Base-by-base conservation (phyloP, 1,140 invertebrate genomes). In the Calosoma granatense region DNA sequence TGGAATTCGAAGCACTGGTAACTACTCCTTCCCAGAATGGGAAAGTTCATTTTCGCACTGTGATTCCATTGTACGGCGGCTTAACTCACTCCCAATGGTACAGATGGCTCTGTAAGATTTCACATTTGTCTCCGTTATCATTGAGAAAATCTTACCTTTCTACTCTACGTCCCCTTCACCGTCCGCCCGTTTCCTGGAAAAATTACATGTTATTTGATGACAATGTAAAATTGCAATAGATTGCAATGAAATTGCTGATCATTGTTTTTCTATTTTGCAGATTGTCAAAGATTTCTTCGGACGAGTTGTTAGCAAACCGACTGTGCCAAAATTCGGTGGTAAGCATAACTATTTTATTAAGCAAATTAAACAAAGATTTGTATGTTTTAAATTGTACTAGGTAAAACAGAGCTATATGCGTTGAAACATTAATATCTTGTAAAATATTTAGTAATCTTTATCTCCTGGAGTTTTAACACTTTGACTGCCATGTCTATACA, bases 281-380 rank as follows among this genome's bases (percentile, higher is more conserved):
- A 74, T 76, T 54, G 75, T 76, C 12, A 80, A 79, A 66, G 83
- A 86, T 64, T 87, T 87, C 72, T 88, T 88, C 65, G 83, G 81
- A 1, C 70, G 82, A 14, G 73, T 82, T 55, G 76, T 81, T 1
- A 72, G 73, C 53, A 68, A 70, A 53, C 59, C 62, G 0, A 23
- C 70, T 58, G 63, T 65, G 57, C 23, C 68, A 65, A 56, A 58
- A 1, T 59, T 57, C 9, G 57, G 70, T 53, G 60, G 71, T 72
- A 66, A 60, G 57, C 59, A 26, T n/a, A 11, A 15, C 1, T 22
- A 51, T 30, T 30, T n/a, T n/a, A n/a, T n/a, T n/a, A n/a, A n/a
- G n/a, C n/a, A n/a, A n/a, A n/a, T n/a, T n/a, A n/a, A n/a, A n/a
- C n/a, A n/a, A n/a, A n/a, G n/a, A n/a, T n/a, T n/a, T n/a, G n/a